A percentile compares a stretch with the other conserved stretches of the same genome.
Conservation (phyloP, 1,140 invertebrate genomes). For the Delia radicum region DNA sequence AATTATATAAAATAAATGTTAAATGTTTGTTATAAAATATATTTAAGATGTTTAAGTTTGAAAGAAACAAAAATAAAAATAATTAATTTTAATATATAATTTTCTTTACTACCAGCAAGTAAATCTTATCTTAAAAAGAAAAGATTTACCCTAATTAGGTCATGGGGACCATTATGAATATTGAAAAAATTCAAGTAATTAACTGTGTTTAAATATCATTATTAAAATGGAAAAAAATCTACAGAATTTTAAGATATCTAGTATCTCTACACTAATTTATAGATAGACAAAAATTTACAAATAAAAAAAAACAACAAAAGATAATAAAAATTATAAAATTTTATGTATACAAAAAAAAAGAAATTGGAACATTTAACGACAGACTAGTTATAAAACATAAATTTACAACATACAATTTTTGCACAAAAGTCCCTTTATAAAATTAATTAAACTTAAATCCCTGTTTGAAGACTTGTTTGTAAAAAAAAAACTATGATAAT, state of each 20-base stretch:
- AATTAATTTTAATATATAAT: background rate
- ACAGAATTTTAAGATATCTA: background rate
- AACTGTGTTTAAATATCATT: background rate
- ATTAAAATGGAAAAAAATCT: background rate
- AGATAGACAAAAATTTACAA: slow-evolving; percentile 17
- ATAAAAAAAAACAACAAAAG: background rate
- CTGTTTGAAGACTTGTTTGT: too few relatives aligned
- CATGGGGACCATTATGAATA: slow-evolving; percentile 7
- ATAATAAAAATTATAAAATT: background rate
- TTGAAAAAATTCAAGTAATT: background rate
- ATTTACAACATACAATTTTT: background rate
- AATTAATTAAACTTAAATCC: too few relatives aligned
- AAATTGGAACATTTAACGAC: background rate
- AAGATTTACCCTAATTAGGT: slow-evolving; percentile 10
- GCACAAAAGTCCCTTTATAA: too few relatives aligned
- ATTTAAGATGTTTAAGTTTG: background rate
- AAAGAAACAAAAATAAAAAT: background rate
- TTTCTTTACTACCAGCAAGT: background rate
- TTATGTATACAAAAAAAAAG: slow-evolving; percentile 2
- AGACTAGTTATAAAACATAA: background rate
- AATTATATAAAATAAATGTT: background rate
- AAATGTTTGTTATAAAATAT: slow-evolving; percentile 18
- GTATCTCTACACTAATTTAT: slow-evolving; percentile 2
- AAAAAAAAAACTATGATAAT: background rate
- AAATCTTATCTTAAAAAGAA: slow-evolving; percentile 12